These are phyloP conservation scores for Eucriotettix oculatus DNA, from an alignment of 2,888 invertebrate genomes.

Conservation along the genomic window DNA sequence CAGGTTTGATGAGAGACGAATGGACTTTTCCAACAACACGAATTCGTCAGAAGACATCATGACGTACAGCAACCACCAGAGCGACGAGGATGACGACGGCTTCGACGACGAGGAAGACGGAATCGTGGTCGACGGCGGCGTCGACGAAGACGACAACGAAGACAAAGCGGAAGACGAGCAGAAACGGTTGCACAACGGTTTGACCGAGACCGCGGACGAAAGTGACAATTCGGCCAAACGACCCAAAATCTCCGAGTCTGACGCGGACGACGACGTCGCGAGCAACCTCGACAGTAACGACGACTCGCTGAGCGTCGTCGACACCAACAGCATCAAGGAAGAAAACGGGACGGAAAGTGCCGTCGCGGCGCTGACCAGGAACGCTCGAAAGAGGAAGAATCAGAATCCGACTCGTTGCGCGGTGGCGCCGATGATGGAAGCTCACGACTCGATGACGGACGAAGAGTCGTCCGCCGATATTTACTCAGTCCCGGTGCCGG, in stretches of 20 bases:
- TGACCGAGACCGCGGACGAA: constrained; percentile 42
- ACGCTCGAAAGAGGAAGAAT: constrained; percentile 71
- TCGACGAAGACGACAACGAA: constrained; percentile 41
- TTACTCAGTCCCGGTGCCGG: constrained; percentile 26
- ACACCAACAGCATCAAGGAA: constrained; percentile 33
- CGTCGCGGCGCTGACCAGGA: constrained; percentile 26
- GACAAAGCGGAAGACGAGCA: constrained; percentile 21
- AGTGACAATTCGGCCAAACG: constrained; percentile 44
- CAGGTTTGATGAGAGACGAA: constrained; percentile 17
- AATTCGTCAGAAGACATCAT: constrained; percentile 27
- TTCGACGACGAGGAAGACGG: constrained; percentile 54
- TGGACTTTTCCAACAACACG: constrained; percentile 25
- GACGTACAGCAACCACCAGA: constrained; percentile 20
- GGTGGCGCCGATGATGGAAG: constrained; percentile 30
- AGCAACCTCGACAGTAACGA: constrained; percentile 50
- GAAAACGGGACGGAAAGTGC: constrained; percentile 26
- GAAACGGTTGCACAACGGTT: constrained; percentile 24
- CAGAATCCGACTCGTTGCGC: constrained; percentile 73
- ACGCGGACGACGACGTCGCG: constrained; percentile 35
- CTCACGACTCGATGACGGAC: constrained; percentile 34
- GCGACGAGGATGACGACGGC: constrained; percentile 25
- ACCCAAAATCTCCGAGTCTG: constrained; percentile 35
- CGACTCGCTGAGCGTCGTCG: constrained; percentile 35
- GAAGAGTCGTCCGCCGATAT: constrained; percentile 43
- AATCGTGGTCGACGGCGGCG: constrained; percentile 55